These are phyloP conservation scores for Argentina silus DNA, from an alignment of 2,797 vertebrate species.

Conservation along the genomic window DNA sequence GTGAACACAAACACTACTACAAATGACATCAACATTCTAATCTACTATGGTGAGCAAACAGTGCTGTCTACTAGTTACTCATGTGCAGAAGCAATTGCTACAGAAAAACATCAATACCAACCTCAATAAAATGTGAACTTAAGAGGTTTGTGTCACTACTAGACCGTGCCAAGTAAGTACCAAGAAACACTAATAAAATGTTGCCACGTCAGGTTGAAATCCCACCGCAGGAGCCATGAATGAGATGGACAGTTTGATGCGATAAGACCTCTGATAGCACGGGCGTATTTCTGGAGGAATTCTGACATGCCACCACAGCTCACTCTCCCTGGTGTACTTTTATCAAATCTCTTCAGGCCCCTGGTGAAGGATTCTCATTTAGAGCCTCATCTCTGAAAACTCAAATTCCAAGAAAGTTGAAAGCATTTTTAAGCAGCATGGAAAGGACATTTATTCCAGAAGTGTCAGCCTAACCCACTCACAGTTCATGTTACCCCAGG, in stretches of 20 bases:
- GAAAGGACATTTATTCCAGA: neutral
- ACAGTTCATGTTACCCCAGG: neutral
- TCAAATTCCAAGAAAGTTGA: neutral
- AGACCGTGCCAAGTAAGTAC: too few relatives aligned
- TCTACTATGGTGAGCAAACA: too few relatives aligned
- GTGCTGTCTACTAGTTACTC: too few relatives aligned
- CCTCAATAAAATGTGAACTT: too few relatives aligned
- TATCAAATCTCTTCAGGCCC: conserved; percentile 12
- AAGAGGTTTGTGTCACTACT: too few relatives aligned
- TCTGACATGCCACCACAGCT: neutral
- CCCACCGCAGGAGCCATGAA: neutral
- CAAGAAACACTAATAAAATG: neutral
- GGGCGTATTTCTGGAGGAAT: neutral
- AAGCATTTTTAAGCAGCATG: neutral
- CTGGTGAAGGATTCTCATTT: conserved; percentile 5
- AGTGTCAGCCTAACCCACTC: too few relatives aligned
- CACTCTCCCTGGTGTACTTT: neutral
- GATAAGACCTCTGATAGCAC: neutral
- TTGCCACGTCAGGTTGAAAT: neutral
- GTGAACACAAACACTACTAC: too few relatives aligned
- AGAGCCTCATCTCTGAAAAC: neutral
- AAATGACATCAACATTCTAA: too few relatives aligned
- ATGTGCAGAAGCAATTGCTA: too few relatives aligned
- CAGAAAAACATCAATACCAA: too few relatives aligned
- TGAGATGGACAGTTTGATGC: neutral